Conservation (phyloP, 1,140 invertebrate genomes). For the Dufourea novaeangliae region DNA sequence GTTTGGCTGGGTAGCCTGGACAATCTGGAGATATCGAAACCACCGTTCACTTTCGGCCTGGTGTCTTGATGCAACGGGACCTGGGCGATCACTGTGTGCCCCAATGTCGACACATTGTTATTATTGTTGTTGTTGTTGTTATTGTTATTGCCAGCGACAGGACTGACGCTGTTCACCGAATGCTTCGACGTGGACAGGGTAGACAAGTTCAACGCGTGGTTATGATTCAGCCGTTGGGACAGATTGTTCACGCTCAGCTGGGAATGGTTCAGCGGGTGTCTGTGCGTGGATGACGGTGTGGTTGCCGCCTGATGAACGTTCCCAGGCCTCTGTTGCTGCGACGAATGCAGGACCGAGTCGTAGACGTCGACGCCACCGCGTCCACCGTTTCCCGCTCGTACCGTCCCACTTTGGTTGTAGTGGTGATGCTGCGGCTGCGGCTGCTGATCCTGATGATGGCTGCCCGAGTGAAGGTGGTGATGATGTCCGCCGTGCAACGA, state of each 20-base stretch:
- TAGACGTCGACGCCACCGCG: constrained; percentile 75
- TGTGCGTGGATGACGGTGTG: constrained; percentile 71
- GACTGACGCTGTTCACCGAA: constrained; percentile 85
- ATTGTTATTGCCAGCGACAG: constrained; percentile 61
- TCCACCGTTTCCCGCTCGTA: constrained; percentile 31
- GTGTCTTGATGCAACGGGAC: constrained; percentile 64
- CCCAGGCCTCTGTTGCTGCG: constrained; percentile 51
- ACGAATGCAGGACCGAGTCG: constrained; percentile 71
- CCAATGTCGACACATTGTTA: constrained; percentile 51
- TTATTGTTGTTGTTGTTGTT: constrained; percentile 56
- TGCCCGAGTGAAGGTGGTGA: constrained; percentile 64
- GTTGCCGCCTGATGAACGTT: constrained; percentile 64
- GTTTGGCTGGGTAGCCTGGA: constrained; percentile 76
- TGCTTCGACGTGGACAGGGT: constrained; percentile 87
- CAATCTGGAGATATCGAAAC: constrained; percentile 81
- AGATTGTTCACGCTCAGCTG: constrained; percentile 79
- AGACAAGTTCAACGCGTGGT: constrained; percentile 86
- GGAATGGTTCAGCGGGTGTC: constrained; percentile 76
- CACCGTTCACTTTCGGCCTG: constrained; percentile 78
- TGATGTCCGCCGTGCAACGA: constrained; percentile 64
- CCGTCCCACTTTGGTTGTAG: constrained; percentile 49
- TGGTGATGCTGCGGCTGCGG: constrained; percentile 65
- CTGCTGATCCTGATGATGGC: constrained; percentile 67
- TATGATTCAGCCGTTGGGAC: constrained; percentile 76
- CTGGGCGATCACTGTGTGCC: constrained; percentile 49